Base-by-base conservation (phyloP, 2,113 vertebrate species). In the Cynocephalus volans region DNA sequence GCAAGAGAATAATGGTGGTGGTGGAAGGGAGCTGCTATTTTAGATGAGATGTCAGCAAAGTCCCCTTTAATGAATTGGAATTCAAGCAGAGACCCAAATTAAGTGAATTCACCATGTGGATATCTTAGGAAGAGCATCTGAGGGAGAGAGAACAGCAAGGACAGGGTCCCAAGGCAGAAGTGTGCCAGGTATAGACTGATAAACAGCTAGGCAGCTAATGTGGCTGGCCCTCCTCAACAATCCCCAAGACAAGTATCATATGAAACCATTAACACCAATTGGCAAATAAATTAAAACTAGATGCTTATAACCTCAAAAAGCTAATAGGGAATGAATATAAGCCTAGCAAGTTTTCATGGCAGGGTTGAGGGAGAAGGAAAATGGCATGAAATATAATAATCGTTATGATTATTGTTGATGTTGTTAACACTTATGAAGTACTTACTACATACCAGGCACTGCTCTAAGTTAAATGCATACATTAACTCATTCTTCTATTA, bases 261-360 rank as follows among this genome's bases (percentile, higher is more conserved):
- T n/a, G 24, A 70, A 64, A 90, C 67, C 56, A 54, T 21, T 62
- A 89, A 56, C 19, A 50, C 58, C 28, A 77, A 36, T 1, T 72
- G 33, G 8, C 41, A 75, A 50, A 79, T 85, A 65, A 45, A 77
- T 4, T 45, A 56, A 56, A 21, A 64, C 31, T 33, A 82, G 65
- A 90, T 72, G 52, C 33, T 75, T 95, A 84, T 24, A 60, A 87
- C 75, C 54, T 95, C 83, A 81, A 54, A 95, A 8, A 90, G 7
- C 28, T 62, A 21, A 10, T 67, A 69, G 24, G 72, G 58, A 88
- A 95, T 85, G 54, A 6, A 48, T 41, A 67, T 12, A 77, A 33
- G 21, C 18, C 33, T 88, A 73, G 73, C 4, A 65, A 60, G 8
- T 75, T 60, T 45, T 50, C 45, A 67, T 13, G 12, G 15, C 12